These are phyloP conservation scores for Phalloptychus januarius DNA, from an alignment of 2,797 vertebrate species.

Conservation along the genomic window DNA sequence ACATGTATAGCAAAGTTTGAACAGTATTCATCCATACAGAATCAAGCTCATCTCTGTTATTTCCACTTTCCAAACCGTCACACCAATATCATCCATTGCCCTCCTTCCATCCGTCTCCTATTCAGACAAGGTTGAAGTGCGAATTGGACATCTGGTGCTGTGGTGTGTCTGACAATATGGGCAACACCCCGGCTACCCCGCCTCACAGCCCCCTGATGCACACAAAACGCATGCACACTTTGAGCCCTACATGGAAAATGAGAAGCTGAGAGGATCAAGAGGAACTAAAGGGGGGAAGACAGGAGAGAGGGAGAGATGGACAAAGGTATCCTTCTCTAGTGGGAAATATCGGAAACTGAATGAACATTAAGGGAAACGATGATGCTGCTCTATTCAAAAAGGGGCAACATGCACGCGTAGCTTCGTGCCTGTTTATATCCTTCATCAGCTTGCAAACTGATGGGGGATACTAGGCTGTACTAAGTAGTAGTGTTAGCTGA, in stretches of 20 bases:
- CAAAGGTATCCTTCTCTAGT: constrained; percentile 23
- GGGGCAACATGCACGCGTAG: constrained; percentile 39
- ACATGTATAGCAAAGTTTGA: background rate
- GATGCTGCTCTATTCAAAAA: constrained; percentile 39
- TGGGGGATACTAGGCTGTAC: constrained; percentile 28
- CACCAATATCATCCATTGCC: constrained; percentile 58
- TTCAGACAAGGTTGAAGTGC: constrained; percentile 84
- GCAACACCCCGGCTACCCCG: constrained; percentile 34
- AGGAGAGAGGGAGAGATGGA: constrained; percentile 28
- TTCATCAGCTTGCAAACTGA: constrained; percentile 50
- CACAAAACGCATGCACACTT: constrained; percentile 13
- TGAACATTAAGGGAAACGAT: constrained; percentile 50
- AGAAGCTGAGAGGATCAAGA: constrained; percentile 41
- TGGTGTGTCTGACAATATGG: constrained; percentile 78
- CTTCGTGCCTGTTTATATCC: constrained; percentile 43
- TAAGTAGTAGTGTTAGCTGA: constrained; percentile 18
- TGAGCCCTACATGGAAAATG: constrained; percentile 31
- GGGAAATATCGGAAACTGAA: constrained; percentile 27
- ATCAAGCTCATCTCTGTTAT: constrained; percentile 33
- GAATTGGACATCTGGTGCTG: constrained; percentile 87
- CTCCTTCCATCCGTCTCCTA: constrained; percentile 68
- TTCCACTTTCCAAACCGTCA: constrained; percentile 65
- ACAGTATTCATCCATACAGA: background rate
- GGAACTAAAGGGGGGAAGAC: constrained; percentile 27
- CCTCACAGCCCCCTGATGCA: constrained; percentile 37